Percentiles rank a stretch among this genome's conserved stretches.
phyloP scores from a whole-genome alignment of 2,797 vertebrate species.

The Furcifer pardalis region DNA sequence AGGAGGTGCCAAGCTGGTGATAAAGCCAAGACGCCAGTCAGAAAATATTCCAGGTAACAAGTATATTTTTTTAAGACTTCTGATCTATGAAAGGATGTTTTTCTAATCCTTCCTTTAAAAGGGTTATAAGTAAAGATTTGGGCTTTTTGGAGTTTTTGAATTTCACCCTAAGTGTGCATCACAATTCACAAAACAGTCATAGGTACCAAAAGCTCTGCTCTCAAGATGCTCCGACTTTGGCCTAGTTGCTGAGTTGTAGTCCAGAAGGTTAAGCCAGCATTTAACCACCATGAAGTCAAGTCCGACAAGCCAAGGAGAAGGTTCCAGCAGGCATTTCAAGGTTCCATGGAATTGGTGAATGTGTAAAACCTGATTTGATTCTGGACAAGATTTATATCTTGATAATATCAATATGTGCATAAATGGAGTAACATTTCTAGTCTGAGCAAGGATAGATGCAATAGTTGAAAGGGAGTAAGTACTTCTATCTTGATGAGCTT shows the following conservation, averaged over 20 bases:
- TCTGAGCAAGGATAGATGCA: neutral
- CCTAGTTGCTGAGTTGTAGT: no score
- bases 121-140: neutral
- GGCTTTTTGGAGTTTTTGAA: no score
- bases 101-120: neutral
- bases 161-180: neutral
- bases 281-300: no score
- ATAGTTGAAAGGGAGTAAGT: no score
- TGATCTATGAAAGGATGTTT: neutral
- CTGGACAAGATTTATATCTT: no score
- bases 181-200: neutral
- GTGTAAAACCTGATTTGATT: neutral
- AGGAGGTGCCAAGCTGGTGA: constrained; percentile 91
- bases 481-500: no score
- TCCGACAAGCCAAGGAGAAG: no score
- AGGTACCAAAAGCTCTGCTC: no score
- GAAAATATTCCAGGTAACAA: constrained; percentile 87
- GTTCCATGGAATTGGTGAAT: neutral
- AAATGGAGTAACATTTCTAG: neutral
- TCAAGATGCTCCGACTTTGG: no score
- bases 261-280: no score
- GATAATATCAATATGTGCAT: neutral
- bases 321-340: neutral
- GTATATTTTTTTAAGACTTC: neutral
- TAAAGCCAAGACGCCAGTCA: constrained; percentile 90